Evolutionary conservation across 2,888 invertebrate genomes (phyloP), one percentile per base, ranked within the genome.

Genomic region (Drosophila atripex): DNA sequence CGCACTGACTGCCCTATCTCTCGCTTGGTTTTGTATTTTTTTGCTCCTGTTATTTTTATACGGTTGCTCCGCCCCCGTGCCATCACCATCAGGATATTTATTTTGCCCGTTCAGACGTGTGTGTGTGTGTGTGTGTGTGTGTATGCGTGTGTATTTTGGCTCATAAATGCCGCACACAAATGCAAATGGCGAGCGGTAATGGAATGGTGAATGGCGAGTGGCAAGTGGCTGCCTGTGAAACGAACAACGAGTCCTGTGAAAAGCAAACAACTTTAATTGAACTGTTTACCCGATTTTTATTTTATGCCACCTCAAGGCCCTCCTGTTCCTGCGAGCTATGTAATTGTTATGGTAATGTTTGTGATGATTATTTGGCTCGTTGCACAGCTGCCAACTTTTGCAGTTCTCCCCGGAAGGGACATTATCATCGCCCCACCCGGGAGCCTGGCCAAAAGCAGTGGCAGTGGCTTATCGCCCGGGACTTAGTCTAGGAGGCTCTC

Each of bases 321-420:
- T 28, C 1, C 28, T 9, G 25, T 9, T 11, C 21, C 14, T 39
- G 39, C 59, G 71, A 70, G 68, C 78, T 76, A 71, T 79, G 77
- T 90, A 88, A 90, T 89, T 88, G 88, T 89, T 88, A 90, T 89
- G 77, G 89, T 89, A 86, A 89, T 89, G 85, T 78, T 86, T 80
- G 76, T 76, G 85, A 88, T 90, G 89, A 89, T 86, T 90, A 88
- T 82, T 88, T 87, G 87, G 86, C 85, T 90, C 88, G 80, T 73
- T 89, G 88, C 86, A 82, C 85, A 88, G 84, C 76, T 86, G 86
- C 59, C 68, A 65, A 66, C 80, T 66, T 71, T 75, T 61, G 51
- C 28, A 21, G 18, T 2, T 2, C 11, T 8, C 41, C 11, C 5
- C 41, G 32, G 38, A 35, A 46, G 49, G 38, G 41, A 32, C 49